Base-by-base conservation (phyloP, 1,140 invertebrate species). In the Babylonia areolata region DNA sequence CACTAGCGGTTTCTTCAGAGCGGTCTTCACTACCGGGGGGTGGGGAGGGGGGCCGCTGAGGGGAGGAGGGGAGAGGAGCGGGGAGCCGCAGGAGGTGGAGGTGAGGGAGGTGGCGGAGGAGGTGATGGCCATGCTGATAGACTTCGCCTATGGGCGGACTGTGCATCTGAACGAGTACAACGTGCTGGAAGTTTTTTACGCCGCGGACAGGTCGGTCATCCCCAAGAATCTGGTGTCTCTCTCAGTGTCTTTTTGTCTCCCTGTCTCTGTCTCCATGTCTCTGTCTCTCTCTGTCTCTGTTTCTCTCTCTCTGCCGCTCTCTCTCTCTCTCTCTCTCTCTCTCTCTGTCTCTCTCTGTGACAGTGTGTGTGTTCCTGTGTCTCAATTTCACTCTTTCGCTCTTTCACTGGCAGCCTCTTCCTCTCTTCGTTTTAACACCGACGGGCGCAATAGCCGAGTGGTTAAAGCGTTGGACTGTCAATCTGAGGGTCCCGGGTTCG, bases 131-230 rank as follows among this genome's bases (percentile, higher is more conserved):
- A 93, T 96, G 15, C 94, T 98, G 3, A 95, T 98, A 40, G 96
- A 97, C 85, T 98, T 97, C 92, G 96, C 97, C 0, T 98, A 98
- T 93, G 94, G 97, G 15, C 95, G 97, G 39, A 96, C 96, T 79
- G 96, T 96, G 89, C 95, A 96, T 85, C 95, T 98, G 1, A 96
- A 95, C 42, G 95, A 96, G 3, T 95, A 96, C 35, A 98, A 98
- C 90, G 97, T 98, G 0, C 96, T 96, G 89, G 95, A 96, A 84
- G 93, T 98, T 2, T 94, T 98, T n/a, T 88, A 85, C 6, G 89
- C 88, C 20, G 91, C 91, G 39, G 82, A 84, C 69, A 71, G 82
- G 82, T 84, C 20, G 17, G 9, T n/a, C n/a, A n/a, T n/a, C n/a
- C n/a, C n/a, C n/a, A n/a, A n/a, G n/a, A n/a, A n/a, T n/a, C 5